Base-by-base conservation (phyloP, 2,888 invertebrate species). In the Orchestes rusci region DNA sequence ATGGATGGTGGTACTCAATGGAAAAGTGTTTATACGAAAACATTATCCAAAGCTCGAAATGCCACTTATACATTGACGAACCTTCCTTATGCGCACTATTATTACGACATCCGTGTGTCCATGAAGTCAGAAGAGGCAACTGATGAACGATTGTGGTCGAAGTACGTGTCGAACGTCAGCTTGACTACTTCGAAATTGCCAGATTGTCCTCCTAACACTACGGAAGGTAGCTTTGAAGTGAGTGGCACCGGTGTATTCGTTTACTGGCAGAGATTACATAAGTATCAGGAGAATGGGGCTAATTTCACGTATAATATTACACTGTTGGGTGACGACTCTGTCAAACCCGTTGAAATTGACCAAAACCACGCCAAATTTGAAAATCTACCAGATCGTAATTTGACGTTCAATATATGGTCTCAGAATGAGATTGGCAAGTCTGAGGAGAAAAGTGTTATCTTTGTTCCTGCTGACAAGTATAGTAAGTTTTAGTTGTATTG, bases 251-350 rank as follows among this genome's bases (percentile, higher is more conserved):
- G 41, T 7, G 36, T 31, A 17, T 78, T 79, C 62, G 69, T 90
- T 16, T 90, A 88, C 64, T 91, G 90, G 89, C 80, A 84, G 60
- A 76, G 81, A 52, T 73, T 90, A 38, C 75, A 77, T 15, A 73
- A 74, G 32, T 74, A 75, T 60, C 73, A 80, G 54, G 75, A 82
- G 56, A 87, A 87, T 59, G 90, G 88, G 15, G 76, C 77, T 4
- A 74, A 82, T 59, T 87, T 90, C 59, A 72, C 72, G 2, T 90
- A 90, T 61, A 70, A 72, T 52, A 73, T 86, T n/a, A 66, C 62
- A 44, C 64, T 70, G 2, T 61, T 70, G 2, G 61, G 66, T 46
- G 71, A 54, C 16, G 37, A 57, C 39, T 46, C 52, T 4, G 59
- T 70, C 5, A 41, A 35, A 27, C 44, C 32, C 2, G 28, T 32